These are phyloP conservation scores for Bugulina stolonifera DNA, from an alignment of 2,888 invertebrate species.

Conservation along the genomic window DNA sequence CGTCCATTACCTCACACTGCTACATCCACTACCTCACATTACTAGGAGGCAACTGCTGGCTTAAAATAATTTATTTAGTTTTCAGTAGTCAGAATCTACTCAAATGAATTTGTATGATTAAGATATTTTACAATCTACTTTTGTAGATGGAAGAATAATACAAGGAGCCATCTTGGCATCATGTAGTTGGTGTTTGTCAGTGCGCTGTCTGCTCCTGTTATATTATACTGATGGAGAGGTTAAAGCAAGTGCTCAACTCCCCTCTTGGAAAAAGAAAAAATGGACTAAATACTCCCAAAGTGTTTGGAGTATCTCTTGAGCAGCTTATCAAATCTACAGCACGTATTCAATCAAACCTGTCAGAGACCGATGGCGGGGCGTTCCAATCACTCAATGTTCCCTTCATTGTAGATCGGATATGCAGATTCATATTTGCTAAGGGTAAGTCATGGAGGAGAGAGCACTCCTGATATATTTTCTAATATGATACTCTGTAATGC, in stretches of 20 bases:
- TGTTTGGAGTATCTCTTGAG: constrained; percentile 18
- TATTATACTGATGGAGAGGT: constrained; percentile 21
- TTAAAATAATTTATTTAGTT: too few species aligned
- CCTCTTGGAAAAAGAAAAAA: constrained; percentile 14
- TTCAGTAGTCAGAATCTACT: too few species aligned
- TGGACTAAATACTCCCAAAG: background rate
- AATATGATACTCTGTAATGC: background rate
- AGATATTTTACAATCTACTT: too few species aligned
- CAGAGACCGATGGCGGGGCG: background rate
- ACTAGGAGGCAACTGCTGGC: too few species aligned
- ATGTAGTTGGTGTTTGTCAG: too few species aligned
- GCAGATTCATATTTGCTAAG: constrained; percentile 20
- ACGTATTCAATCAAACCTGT: background rate
- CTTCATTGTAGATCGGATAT: constrained; percentile 22
- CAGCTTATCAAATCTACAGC: background rate
- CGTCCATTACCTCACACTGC: too few species aligned
- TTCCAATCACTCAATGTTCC: background rate
- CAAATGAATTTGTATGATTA: too few species aligned
- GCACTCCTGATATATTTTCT: background rate
- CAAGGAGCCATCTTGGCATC: too few species aligned
- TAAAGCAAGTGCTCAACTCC: constrained; percentile 25
- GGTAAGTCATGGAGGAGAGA: constrained; percentile 15
- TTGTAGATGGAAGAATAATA: too few species aligned
- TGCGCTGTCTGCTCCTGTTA: too few species aligned
- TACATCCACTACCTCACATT: too few species aligned